Percentiles rank a stretch among this genome's conserved stretches.
These are phyloP conservation scores for Erethizon dorsatum DNA, from an alignment of 2,797 vertebrate species.

Conservation along the genomic window DNA sequence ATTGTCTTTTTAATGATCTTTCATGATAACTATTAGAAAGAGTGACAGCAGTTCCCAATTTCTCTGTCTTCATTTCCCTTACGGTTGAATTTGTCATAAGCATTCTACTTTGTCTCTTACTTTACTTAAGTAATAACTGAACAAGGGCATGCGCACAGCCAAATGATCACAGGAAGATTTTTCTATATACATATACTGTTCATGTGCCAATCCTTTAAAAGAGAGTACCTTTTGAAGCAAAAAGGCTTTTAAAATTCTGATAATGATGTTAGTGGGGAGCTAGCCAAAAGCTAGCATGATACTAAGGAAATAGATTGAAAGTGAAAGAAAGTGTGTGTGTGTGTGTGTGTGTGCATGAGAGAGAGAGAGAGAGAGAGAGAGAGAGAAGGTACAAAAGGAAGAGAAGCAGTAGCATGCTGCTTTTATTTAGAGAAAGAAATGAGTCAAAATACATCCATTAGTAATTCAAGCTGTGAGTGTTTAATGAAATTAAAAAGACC, in stretches of 20 bases:
- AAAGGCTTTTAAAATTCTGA: slow-evolving; percentile 74
- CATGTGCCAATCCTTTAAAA: slow-evolving; percentile 9
- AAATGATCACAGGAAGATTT: neutral
- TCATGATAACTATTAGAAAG: neutral
- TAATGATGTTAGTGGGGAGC: slow-evolving; percentile 54
- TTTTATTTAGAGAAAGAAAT: slow-evolving; percentile 78
- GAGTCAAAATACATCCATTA: slow-evolving; percentile 56
- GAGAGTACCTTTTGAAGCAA: slow-evolving; percentile 54
- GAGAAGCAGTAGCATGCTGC: neutral
- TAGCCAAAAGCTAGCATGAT: slow-evolving; percentile 66
- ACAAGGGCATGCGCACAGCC: neutral
- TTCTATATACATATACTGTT: neutral
- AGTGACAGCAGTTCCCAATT: neutral
- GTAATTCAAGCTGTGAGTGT: neutral
- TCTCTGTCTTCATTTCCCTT: neutral
- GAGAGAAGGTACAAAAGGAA: neutral
- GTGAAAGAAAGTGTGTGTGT: neutral
- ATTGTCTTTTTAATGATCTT: neutral
- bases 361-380: neutral
- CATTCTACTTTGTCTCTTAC: neutral
- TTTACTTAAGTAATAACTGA: neutral
- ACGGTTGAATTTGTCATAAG: neutral
- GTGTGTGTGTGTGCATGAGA: neutral
- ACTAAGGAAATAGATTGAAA: slow-evolving; percentile 65
- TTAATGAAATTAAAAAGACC: neutral